Conservation (phyloP, 1,140 invertebrate species). For the Dendrolimus punctatus region DNA sequence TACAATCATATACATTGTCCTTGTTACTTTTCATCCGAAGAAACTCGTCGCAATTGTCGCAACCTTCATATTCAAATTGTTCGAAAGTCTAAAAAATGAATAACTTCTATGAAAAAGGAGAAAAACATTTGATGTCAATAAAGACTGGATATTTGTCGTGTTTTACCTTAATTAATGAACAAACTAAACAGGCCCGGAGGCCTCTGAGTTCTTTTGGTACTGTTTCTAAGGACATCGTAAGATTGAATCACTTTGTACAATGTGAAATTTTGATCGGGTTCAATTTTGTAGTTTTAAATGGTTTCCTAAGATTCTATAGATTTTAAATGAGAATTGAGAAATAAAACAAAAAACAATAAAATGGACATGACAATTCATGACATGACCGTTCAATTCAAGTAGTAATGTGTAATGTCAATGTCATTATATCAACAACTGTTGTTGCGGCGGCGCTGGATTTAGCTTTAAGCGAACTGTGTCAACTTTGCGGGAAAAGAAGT, state of each 20-base stretch:
- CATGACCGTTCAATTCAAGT: no score
- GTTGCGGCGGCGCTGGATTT: no score
- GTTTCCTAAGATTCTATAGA: no score
- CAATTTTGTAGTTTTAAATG: no score
- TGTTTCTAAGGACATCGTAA: constrained; percentile 78
- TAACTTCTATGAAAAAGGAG: neutral
- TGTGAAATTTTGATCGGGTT: neutral
- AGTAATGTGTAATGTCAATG: no score
- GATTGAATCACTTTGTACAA: neutral
- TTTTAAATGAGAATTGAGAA: no score
- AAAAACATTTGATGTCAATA: neutral
- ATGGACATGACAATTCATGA: no score
- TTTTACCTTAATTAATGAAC: constrained; percentile 93
- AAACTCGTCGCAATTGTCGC: constrained; percentile 98
- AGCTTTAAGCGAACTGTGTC: no score
- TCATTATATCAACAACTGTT: no score
- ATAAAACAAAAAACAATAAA: no score
- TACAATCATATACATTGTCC: constrained; percentile 97
- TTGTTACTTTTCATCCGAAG: constrained; percentile 94
- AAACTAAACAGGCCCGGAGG: constrained; percentile 93
- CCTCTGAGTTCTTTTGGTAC: constrained; percentile 92
- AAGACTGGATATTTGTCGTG: no score
- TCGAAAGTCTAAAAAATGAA: constrained; percentile 86
- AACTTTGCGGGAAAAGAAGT: no score
- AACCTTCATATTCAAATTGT: constrained; percentile 97